Evolutionary conservation across 1,140 invertebrate species (phyloP), one percentile per base, ranked within the genome.

Genomic region (Pogonomyrmex barbatus): DNA sequence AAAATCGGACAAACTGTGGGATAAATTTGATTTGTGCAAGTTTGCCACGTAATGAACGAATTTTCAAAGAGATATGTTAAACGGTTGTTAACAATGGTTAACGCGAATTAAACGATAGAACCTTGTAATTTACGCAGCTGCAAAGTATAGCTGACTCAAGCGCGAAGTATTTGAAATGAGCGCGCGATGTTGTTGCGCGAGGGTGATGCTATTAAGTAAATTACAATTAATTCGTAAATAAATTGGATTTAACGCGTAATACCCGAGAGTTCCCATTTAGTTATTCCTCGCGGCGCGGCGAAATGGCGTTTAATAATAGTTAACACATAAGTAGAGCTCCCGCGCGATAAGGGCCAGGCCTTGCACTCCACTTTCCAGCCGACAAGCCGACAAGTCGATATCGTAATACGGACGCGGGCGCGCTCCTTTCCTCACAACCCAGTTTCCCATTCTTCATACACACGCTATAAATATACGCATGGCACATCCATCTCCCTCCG

Each of bases 321-420:
- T 87, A 83, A 71, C 12, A 75, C 10, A 54, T 78, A 86, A 86
- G 63, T 86, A 12, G 76, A 70, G 52, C 75, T 79, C 4, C 10
- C 14, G 50, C 42, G 68, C 45, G 84, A 88, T 88, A 88, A 86
- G 65, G 60, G 84, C 75, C 47, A 56, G 70, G 78, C 86, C 76
- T 60, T 42, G 63, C 70, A 60, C 67, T 76, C 75, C 81, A 73
- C 86, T 88, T 76, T 54, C 60, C 56, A 83, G 24, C 24, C 63
- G 60, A 24, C 81, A 73, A 63, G 56, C 39, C 56, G 60, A 30
- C 65, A 62, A 86, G 85, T 88, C 85, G 76, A 88, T 88, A 88
- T 47, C 58, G 78, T 81, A 70, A 87, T 77, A 85, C 83, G 52
- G 14, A 54, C 42, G 52, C 86, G 71, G 70, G 75, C 63, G 45